Evolutionary conservation across 2,113 vertebrate species (phyloP), one percentile per base, ranked within the genome.

Genomic region (Callaeas wilsoni): DNA sequence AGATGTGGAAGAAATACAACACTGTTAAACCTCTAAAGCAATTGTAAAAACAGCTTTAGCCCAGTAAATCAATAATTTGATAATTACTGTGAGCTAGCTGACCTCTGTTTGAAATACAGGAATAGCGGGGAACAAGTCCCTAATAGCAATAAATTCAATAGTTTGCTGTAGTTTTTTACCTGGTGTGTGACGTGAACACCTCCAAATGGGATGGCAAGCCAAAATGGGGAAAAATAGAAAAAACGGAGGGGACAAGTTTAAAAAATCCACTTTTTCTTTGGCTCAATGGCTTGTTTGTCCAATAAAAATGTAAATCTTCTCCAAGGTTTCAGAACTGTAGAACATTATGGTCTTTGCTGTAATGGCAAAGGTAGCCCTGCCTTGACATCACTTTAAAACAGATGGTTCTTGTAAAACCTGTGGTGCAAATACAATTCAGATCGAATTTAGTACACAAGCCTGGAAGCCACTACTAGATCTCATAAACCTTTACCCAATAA

Each of bases 11-110:
- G 86, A 95, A 97, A 93, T 87, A 89, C 62, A 93, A 53, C 85
- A 69, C 69, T 78, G 69, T 84, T 95, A 95, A 94, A 89, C 86
- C 94, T 91, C 95, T 76, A 73, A 92, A 97, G 94, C 85, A 96
- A 97, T 94, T 95, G 95, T 95, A 89, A 95, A 92, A 97, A 83
- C 69, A 87, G 89, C 70, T 87, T 87, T 93, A 96, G 80, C 80
- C 77, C 86, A 77, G 77, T 89, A 94, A 97, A 97, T 97, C 96
- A 96, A 97, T 97, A 95, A 97, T 97, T 97, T 96, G 95, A 93
- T 97, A 97, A 97, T 97, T 96, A 90, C 92, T 93, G 86, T 77
- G 87, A 93, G 92, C 92, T 83, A 69, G 80, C 83, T 96, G 95
- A 92, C 95, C 93, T 95, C 95, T 95, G 42, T 89, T 97, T 96